Conservation (phyloP, 2,888 invertebrate species). For the Noctua janthina region DNA sequence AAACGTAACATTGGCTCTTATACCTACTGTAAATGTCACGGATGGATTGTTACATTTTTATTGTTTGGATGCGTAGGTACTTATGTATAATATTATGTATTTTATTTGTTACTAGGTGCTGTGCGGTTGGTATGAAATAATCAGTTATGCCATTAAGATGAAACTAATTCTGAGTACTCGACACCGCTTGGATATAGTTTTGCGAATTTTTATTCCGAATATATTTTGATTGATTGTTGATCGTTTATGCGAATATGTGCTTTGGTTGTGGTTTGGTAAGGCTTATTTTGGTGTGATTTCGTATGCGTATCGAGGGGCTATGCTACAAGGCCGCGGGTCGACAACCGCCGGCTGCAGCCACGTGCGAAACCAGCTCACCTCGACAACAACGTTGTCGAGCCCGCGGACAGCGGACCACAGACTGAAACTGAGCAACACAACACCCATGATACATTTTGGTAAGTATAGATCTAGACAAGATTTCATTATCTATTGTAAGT, state of each 20-base stretch:
- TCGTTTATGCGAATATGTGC: constrained; percentile 60
- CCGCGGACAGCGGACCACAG: constrained; percentile 18
- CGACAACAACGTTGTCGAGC: constrained; percentile 72
- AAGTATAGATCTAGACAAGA: not conserved
- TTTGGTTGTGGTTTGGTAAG: constrained; percentile 64
- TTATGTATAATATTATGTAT: constrained; percentile 14
- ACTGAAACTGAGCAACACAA: constrained; percentile 41
- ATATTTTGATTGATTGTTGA: constrained; percentile 58
- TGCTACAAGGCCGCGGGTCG: constrained; percentile 86
- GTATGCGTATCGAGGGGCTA: constrained; percentile 74
- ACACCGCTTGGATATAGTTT: constrained; percentile 63
- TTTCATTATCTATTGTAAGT: constrained; percentile 24
- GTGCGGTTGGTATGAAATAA: constrained; percentile 2
- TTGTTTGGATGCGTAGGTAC: constrained; percentile 25
- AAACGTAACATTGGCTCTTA: constrained; percentile 58
- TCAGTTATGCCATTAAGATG: constrained; percentile 15
- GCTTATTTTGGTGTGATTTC: constrained; percentile 68
- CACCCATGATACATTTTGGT: constrained; percentile 51
- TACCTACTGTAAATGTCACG: constrained; percentile 53
- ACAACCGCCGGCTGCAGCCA: constrained; percentile 83
- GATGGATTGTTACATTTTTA: constrained; percentile 48
- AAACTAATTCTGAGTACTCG: constrained; percentile 46
- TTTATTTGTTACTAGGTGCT: constrained; percentile 25
- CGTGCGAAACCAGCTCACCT: constrained; percentile 86
- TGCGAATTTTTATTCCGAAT: constrained; percentile 66